phyloP scores from a whole-genome alignment of 2,888 invertebrate species.

The Latrodectus elegans region DNA sequence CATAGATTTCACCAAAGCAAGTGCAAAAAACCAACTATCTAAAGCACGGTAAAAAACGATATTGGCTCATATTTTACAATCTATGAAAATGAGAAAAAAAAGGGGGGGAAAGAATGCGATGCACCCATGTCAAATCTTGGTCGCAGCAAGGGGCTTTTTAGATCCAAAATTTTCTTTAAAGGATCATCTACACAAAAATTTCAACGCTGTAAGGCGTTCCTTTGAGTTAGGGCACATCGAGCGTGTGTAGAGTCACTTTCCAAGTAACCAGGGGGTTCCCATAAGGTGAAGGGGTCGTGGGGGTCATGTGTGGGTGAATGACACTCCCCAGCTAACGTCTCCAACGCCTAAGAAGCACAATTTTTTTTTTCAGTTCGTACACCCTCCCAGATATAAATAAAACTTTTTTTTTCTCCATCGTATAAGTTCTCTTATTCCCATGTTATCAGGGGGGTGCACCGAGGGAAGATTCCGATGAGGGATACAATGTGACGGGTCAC shows the following conservation, averaged over 20 bases:
- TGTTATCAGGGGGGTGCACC: conserved; percentile 29
- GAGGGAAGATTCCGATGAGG: conserved; percentile 31
- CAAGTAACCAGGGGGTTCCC: conserved; percentile 6
- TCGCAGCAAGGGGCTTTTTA: no score
- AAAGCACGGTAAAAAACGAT: no score
- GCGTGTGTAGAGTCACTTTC: neutral
- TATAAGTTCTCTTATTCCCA: neutral
- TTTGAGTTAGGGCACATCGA: neutral
- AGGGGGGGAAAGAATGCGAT: no score
- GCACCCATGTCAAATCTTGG: no score
- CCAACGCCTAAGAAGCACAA: neutral
- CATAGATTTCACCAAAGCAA: no score
- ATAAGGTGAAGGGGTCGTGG: conserved; percentile 16
- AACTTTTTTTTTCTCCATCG: conserved; percentile 10
- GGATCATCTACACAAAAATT: neutral
- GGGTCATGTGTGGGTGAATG: conserved; percentile 39
- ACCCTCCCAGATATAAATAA: conserved; percentile 59
- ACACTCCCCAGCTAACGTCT: conserved; percentile 63
- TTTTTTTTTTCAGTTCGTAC: neutral
- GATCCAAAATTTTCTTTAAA: no score
- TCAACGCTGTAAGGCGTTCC: neutral
- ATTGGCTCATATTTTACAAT: no score
- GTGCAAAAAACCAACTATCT: no score
- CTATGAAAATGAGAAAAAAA: no score
- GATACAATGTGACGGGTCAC: conserved; percentile 1